A percentile compares a stretch with the other conserved stretches of the same genome.
These are phyloP conservation scores for Acrocephalus scirpaceus DNA, from an alignment of 2,797 vertebrate species.

Conservation along the genomic window DNA sequence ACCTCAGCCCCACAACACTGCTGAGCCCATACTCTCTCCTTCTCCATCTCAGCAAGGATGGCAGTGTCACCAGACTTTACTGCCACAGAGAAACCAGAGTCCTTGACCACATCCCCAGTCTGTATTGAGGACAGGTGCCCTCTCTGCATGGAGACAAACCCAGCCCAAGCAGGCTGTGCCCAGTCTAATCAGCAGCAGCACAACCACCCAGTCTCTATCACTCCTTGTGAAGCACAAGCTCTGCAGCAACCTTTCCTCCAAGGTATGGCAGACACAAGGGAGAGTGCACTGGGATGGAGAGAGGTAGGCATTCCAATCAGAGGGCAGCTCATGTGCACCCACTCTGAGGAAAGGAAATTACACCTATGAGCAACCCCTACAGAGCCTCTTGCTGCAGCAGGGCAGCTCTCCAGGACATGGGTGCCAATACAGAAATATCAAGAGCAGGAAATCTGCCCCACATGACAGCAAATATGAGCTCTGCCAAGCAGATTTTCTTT, in stretches of 20 bases:
- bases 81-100: background rate
- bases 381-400: background rate
- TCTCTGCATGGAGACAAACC: background rate
- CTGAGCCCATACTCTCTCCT: background rate
- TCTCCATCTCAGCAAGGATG: background rate
- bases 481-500: background rate
- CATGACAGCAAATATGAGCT: background rate
- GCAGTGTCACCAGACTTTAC: background rate
- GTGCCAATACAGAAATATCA: background rate
- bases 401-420: background rate
- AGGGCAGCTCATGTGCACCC: background rate
- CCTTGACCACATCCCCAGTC: background rate
- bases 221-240: background rate
- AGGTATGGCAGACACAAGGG: background rate
- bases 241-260: background rate
- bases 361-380: background rate
- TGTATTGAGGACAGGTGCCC: rapidly evolving
- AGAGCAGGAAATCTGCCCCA: background rate
- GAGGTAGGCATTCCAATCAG: background rate
- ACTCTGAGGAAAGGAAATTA: background rate
- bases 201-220: background rate
- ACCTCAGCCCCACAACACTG: background rate
- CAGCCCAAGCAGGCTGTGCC: background rate
- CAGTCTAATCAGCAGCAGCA: background rate
- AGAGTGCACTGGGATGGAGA: background rate